phyloP scores from a whole-genome alignment of 2,113 vertebrate species.

The Oreotrochilus melanogaster region DNA sequence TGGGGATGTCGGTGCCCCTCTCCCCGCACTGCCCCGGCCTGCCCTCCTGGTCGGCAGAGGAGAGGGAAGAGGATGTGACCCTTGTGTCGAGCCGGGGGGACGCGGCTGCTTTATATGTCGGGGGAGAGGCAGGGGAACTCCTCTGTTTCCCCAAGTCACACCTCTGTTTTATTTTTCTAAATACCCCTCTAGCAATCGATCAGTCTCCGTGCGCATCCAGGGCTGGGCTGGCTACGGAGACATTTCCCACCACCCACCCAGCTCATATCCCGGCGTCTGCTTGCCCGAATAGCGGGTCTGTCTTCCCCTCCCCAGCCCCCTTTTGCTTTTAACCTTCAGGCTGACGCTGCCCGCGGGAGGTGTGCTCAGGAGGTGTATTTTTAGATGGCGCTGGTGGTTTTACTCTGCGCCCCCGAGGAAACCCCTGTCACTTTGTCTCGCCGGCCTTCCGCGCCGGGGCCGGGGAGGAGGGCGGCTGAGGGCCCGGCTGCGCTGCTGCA shows the following conservation, averaged over 20 bases:
- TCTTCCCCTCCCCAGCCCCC: not conserved
- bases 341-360: not conserved
- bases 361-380: not conserved
- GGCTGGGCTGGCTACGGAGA: not conserved
- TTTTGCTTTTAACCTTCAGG: not conserved
- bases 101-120: not conserved
- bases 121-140: not conserved
- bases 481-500: not conserved
- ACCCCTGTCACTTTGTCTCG: slow-evolving; percentile 6
- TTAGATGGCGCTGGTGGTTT: not conserved
- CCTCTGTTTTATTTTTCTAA: not conserved
- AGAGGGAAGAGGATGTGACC: slow-evolving; percentile 27
- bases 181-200: not conserved
- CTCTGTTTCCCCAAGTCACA: not conserved
- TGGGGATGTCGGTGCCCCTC: not conserved
- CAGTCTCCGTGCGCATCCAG: not conserved
- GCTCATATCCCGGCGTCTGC: not conserved
- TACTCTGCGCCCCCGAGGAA: not conserved
- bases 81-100: not conserved
- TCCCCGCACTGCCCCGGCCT: not conserved
- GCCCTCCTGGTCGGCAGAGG: not conserved
- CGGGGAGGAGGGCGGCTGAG: not conserved
- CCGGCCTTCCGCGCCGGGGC: not conserved
- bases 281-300: not conserved
- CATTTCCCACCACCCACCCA: not conserved